These are phyloP conservation scores for Phataginus tetradactyla DNA, from an alignment of 2,797 vertebrate genomes.

Conservation along the genomic window DNA sequence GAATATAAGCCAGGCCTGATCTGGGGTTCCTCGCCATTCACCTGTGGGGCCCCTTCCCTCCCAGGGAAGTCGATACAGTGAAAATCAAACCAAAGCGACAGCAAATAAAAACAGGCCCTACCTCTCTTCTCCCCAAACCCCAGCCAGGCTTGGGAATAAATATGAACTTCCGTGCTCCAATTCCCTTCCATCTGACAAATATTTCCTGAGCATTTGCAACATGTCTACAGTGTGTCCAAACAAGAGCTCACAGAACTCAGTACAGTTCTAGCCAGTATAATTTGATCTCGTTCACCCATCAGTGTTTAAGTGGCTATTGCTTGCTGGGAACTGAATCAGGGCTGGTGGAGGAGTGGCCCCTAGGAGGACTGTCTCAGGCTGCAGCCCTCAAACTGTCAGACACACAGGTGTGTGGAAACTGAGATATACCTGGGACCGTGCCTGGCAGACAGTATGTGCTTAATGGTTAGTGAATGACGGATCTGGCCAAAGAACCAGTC, in stretches of 20 bases:
- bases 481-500: background rate
- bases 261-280: rapidly evolving
- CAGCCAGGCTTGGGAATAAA: background rate
- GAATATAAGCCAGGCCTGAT: constrained; percentile 80
- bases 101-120: constrained; percentile 72
- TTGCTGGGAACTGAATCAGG: background rate
- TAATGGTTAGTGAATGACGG: too few relatives aligned
- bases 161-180: rapidly evolving
- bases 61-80: constrained; percentile 66
- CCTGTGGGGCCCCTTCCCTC: constrained; percentile 70
- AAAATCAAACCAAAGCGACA: constrained; percentile 73
- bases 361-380: too few relatives aligned
- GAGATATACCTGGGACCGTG: rapidly evolving
- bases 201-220: background rate
- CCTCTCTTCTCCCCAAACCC: background rate
- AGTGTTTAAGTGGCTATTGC: background rate
- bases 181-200: background rate
- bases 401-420: rapidly evolving
- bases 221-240: rapidly evolving
- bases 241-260: too few relatives aligned
- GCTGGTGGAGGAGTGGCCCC: rapidly evolving
- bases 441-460: background rate
- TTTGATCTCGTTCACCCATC: rapidly evolving
- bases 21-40: constrained; percentile 78
- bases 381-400: background rate